Evolutionary conservation across 1,140 invertebrate species (phyloP), one percentile per base, ranked within the genome.

Genomic region (Choristoneura fumiferana): DNA sequence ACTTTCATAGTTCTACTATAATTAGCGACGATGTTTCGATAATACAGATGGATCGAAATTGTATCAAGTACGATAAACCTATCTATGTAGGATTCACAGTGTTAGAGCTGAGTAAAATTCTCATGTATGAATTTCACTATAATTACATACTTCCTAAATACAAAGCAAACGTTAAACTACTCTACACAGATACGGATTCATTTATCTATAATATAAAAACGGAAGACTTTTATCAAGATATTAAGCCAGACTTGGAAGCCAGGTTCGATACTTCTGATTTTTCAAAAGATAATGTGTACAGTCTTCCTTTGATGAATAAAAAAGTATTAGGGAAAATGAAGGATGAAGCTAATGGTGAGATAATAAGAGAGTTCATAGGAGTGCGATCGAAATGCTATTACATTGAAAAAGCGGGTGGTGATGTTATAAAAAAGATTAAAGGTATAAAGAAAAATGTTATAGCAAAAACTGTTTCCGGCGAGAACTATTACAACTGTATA

Each of bases 11-110:
- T 12, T 4, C 12, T 3, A 10, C 40, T 1, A 45, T 45, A 45
- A 13, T 45, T 45, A 4, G 4, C 14, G 40, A 45, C 4, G 14
- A 17, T 45, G 2, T 29, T 29, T 3, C 22, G 2, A 6, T 29
- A 3, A 29, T 29, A 29, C 22, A 29, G 22, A 29, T 45, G 10
- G 5, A 15, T 9, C 8, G 49, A 2, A 53, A 8, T 53, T 9
- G 5, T 5, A 12, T 53, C 3, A 35, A 6, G 33, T 53, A 53
- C 33, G n/a, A 53, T n/a, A 53, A 53, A 33, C 49, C 49, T 6
- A 53, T 53, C 29, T 53, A 53, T 35, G 8, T 53, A 33, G 49
- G 49, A n/a, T 53, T 53, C 33, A 33, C 18, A 5, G 29, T 53
- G 10, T 53, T 53, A 53, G 49, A 53, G 10, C 1, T 53, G 33